Conservation (phyloP, 2,888 invertebrate genomes). For the Apotomis betuletana region DNA sequence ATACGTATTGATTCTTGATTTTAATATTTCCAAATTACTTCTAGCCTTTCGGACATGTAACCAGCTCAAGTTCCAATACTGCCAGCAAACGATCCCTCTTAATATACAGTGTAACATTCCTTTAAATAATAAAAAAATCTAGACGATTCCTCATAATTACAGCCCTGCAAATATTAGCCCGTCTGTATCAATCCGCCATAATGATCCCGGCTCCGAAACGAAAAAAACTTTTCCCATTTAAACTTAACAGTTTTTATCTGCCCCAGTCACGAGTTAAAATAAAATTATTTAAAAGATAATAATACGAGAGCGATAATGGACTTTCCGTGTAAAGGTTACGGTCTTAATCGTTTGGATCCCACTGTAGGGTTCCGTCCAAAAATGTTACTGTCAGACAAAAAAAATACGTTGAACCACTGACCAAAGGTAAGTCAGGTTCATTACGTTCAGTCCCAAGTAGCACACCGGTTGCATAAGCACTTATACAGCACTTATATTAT, state of each 20-base stretch:
- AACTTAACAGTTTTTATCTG: constrained; percentile 41
- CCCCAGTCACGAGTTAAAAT: constrained; percentile 38
- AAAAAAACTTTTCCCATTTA: constrained; percentile 41
- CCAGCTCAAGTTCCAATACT: too few species aligned
- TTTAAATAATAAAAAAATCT: background rate
- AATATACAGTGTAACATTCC: too few species aligned
- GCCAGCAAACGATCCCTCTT: too few species aligned
- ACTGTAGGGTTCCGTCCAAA: constrained; percentile 15
- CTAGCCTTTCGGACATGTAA: too few species aligned
- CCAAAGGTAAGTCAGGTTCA: too few species aligned
- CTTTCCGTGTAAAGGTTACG: constrained; percentile 34
- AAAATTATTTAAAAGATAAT: constrained; percentile 40
- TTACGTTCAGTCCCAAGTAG: too few species aligned
- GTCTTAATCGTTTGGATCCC: constrained; percentile 27
- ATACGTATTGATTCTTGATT: too few species aligned
- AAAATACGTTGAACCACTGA: too few species aligned
- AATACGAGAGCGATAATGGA: constrained; percentile 32
- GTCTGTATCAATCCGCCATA: constrained; percentile 26
- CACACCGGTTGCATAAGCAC: too few species aligned
- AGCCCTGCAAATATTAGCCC: constrained; percentile 15
- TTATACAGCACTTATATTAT: too few species aligned
- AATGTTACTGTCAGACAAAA: background rate
- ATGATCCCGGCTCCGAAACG: constrained; percentile 24
- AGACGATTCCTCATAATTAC: constrained; percentile 18
- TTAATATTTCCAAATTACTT: too few species aligned